phyloP scores from a whole-genome alignment of 2,797 vertebrate species.

The Melanotaenia boesemani region DNA sequence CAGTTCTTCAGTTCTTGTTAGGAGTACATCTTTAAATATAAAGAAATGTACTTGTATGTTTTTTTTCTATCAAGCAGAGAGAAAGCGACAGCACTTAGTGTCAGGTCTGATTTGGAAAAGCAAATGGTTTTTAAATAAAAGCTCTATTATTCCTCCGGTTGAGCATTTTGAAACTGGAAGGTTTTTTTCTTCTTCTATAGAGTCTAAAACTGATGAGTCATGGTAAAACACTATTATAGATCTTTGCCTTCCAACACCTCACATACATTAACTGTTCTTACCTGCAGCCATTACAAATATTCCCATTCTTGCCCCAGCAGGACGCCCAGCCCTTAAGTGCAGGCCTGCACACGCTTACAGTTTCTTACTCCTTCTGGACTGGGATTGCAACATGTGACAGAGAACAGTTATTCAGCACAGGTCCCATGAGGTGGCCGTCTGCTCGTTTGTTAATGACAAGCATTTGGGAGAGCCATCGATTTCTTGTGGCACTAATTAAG shows the following conservation, averaged over 20 bases:
- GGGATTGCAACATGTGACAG: constrained; percentile 51
- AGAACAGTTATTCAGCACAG: constrained; percentile 73
- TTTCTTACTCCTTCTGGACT: constrained; percentile 38
- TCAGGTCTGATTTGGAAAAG: constrained; percentile 23
- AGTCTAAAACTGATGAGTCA: constrained; percentile 34
- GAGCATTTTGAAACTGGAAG: constrained; percentile 5
- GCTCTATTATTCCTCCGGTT: constrained; percentile 21
- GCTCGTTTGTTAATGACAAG: constrained; percentile 82
- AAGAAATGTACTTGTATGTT: background rate
- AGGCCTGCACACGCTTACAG: background rate
- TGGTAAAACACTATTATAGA: constrained; percentile 29
- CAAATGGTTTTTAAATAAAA: constrained; percentile 28
- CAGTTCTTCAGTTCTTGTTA: constrained; percentile 10
- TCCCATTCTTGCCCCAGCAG: constrained; percentile 44
- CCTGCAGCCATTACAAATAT: constrained; percentile 51
- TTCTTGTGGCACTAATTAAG: constrained; percentile 83
- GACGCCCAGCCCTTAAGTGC: constrained; percentile 6
- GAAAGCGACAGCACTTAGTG: constrained; percentile 1
- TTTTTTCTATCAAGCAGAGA: constrained; percentile 4
- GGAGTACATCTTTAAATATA: constrained; percentile 2
- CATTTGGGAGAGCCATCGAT: constrained; percentile 79
- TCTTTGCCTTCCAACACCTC: constrained; percentile 18
- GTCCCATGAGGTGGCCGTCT: constrained; percentile 68
- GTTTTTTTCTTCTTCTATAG: background rate
- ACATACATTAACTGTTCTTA: constrained; percentile 47